Evolutionary conservation across 2,797 vertebrate genomes (phyloP).

Genomic region (Ciconia nigra): DNA sequence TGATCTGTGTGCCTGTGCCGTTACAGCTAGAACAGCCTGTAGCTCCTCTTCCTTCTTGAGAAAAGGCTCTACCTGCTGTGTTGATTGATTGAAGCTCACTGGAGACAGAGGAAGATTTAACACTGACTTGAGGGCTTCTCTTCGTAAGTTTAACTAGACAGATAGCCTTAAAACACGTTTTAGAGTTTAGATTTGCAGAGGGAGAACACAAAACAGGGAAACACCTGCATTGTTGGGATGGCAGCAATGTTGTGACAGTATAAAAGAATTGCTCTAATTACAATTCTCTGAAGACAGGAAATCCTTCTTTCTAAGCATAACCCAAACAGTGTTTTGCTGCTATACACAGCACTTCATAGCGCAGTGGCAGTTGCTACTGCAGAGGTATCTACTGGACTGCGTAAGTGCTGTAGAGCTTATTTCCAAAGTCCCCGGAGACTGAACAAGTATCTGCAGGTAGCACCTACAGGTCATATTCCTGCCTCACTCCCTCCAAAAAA

Average conservation of each 20-base stretch:
- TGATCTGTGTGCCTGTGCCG: neutral
- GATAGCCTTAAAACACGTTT: neutral
- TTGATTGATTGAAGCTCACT: constrained; percentile 42
- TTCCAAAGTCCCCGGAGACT: neutral
- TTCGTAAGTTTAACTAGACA: neutral
- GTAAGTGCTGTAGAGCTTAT: neutral
- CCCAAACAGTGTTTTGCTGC: neutral
- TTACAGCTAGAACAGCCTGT: neutral
- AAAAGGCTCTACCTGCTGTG: constrained; percentile 36
- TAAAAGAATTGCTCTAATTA: constrained; percentile 53
- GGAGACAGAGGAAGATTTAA: constrained; percentile 42
- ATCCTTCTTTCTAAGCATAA: neutral
- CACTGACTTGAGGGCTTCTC: constrained; percentile 14
- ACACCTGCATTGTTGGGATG: neutral
- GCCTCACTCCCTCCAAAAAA: neutral
- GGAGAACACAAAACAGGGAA: neutral
- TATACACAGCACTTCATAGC: rapidly evolving
- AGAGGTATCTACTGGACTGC: neutral
- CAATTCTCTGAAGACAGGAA: neutral
- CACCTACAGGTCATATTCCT: neutral
- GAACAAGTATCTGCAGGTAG: neutral
- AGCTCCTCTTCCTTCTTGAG: neutral
- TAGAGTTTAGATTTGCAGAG: constrained; percentile 6
- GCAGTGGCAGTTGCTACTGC: neutral
- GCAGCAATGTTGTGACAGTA: neutral